Base-by-base conservation (phyloP, 2,888 invertebrate species). In the Acleris emargana region DNA sequence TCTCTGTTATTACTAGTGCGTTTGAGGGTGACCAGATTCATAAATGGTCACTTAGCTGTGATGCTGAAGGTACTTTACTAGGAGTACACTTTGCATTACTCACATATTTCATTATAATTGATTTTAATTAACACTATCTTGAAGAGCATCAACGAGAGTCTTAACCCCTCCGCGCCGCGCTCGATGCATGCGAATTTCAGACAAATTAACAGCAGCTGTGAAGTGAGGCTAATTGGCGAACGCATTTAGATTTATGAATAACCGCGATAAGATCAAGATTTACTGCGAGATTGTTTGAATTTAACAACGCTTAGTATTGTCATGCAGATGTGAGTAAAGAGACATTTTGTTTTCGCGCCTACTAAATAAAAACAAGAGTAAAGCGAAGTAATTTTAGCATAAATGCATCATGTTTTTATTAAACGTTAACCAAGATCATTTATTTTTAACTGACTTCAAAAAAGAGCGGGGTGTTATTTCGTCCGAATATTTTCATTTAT, bases 131-230 rank as follows among this genome's bases (percentile, higher is more conserved):
- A 38, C 38, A 38, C 38, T 38, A 45, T 45, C n/a, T 45, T 6
- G 6, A 5, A 45, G 45, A n/a, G 25, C 16, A 28, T 52, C 52
- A 18, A n/a, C 22, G 22, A 32, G 32, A 28, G 28, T 25, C 18
- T 58, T 49, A 57, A 57, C 42, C 51, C 59, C 47, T 20, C 62
- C 62, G 53, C 59, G 64, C 64, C 60, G 47, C 45, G 28, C 17
- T 43, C 60, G 18, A 50, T 66, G 66, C 66, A 66, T 60, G 64
- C 55, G 55, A 79, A 80, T 83, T 78, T 81, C 83, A 79, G 83
- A 84, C 82, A 87, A 89, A 90, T 90, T 87, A 84, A 85, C 83
- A 76, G 78, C 91, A 89, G 89, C 89, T 91, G 89, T 79, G 75
- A 76, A 79, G 89, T 78, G 75, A 76, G 79, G 76, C 77, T 84